Evolutionary conservation across 2,113 vertebrate species (phyloP), one percentile per base, ranked within the genome.

Genomic region (Nesogale talazaci): DNA sequence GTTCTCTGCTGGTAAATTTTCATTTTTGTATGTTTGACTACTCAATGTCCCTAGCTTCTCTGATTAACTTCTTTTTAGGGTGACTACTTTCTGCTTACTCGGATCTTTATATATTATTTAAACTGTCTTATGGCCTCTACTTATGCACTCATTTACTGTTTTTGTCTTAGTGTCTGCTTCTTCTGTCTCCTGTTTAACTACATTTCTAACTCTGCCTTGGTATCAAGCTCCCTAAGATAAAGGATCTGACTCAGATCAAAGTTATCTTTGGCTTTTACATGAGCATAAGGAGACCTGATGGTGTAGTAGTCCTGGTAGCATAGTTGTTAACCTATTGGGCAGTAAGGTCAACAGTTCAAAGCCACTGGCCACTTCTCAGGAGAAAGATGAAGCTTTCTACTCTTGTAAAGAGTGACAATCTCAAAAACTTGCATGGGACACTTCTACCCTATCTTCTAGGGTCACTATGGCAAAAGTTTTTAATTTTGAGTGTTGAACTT

Each of bases 51-150:
- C 85, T 85, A 38, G 27, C 25, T 89, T 86, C 52, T 89, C 20
- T 22, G 52, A n/a, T 57, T 84, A 81, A 81, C 25, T 61, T 69
- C 85, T 75, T 88, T 86, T 16, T 82, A 80, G 59, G 46, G 82
- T 89, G 38, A 69, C 46, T 76, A 81, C 36, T 81, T 76, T 85
- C 57, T 81, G 15, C 42, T 92, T 89, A 75, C 59, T 70, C 27
- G 29, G 69, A 70, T 29, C 29, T 88, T 76, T 69, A 40, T 52
- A 59, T 75, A 34, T 57, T 85, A 9, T 61, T 89, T 82, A 86
- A 16, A 81, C 34, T 40, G 19, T 76, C 31, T 81, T 16, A 3
- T 40, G 61, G 11, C 42, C 59, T 80, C 75, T 74, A 80, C 29
- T 34, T 86, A n/a, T 16, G 42, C 27, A 56, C 11, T 12, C 83